Percentiles rank a stretch among this genome's conserved stretches.
These are phyloP conservation scores for Beroe forskalii DNA, from an alignment of 37 sponge, comb jelly and placozoan species.

Conservation along the genomic window DNA sequence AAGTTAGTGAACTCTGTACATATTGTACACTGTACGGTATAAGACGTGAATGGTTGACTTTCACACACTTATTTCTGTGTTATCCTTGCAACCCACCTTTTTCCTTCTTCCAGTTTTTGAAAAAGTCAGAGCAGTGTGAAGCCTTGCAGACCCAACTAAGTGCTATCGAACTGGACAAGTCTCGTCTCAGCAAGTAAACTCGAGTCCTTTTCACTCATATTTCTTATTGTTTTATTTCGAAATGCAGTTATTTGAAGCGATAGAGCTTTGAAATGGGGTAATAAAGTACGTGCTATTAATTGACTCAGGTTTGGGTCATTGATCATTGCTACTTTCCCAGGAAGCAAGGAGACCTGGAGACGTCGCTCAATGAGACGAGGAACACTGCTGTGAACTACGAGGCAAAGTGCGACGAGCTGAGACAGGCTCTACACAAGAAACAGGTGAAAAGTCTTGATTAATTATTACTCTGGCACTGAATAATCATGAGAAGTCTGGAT, in stretches of 20 bases:
- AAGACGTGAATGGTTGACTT: no score
- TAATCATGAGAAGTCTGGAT: no score
- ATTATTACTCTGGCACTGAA: no score
- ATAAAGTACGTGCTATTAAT: no score
- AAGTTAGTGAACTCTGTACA: neutral
- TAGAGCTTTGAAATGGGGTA: no score
- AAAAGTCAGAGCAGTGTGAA: conserved; percentile 59
- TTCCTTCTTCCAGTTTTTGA: conserved; percentile 26
- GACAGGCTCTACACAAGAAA: conserved; percentile 61
- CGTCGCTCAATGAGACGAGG: conserved; percentile 33
- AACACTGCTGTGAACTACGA: neutral
- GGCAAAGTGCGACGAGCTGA: conserved; percentile 2
- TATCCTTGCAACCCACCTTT: no score
- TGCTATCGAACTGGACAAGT: conserved; percentile 44
- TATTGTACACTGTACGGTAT: neutral
- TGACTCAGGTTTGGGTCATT: no score
- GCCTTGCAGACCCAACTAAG: conserved; percentile 45
- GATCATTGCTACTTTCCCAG: no score
- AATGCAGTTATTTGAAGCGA: no score
- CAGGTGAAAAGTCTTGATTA: neutral
- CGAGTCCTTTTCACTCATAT: neutral
- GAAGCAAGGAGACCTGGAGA: conserved; percentile 18
- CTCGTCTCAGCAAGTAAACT: conserved; percentile 51
- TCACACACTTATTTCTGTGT: no score
- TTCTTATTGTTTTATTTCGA: neutral